Evolutionary conservation across 2,888 invertebrate genomes (phyloP), one percentile per base, ranked within the genome.

Genomic region (Morpho helenor): DNA sequence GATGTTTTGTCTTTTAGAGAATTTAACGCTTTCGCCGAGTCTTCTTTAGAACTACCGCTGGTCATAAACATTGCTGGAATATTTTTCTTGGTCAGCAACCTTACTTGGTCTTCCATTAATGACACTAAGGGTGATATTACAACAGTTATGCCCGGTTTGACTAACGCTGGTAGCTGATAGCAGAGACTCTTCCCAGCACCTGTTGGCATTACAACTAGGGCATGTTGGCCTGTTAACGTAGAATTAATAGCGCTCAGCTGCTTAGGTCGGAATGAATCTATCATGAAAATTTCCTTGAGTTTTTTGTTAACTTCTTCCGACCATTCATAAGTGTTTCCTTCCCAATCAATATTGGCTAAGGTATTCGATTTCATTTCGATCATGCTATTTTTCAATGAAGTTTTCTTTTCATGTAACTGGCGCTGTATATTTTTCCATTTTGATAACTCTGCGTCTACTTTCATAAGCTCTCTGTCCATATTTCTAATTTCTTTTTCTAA

Each of bases 111-210:
- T 80, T 97, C 96, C 94, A 98, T 98, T 31, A 98, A 84, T 0
- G 98, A 95, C 41, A 98, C 91, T 42, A 98, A 80, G 0, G 98
- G 98, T 10, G 96, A 96, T 23, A 98, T 92, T 1, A 96, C 95
- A 48, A 98, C 75, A 0, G 97, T 96, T 43, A 97, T 79, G 6
- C 96, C 95, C 74, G 89, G 80, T 64, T 84, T 91, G 7, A 94
- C 77, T 4, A 95, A 74, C 2, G 97, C 96, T 10, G 98, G 97
- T 54, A 98, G 84, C 76, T 98, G 98, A 79, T 96, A 98, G 72
- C 96, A 96, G 10, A 98, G 91, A 76, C 96, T 96, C 87, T 98
- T 98, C 0, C 98, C 98, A 31, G 97, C 97, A 2, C 97, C 97
- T 5, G 96, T 96, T 1, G 96, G 96, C 96, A 97, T 97, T 7